phyloP scores from a whole-genome alignment of 1,140 invertebrate species.

The Tyrophagus putrescentiae region DNA sequence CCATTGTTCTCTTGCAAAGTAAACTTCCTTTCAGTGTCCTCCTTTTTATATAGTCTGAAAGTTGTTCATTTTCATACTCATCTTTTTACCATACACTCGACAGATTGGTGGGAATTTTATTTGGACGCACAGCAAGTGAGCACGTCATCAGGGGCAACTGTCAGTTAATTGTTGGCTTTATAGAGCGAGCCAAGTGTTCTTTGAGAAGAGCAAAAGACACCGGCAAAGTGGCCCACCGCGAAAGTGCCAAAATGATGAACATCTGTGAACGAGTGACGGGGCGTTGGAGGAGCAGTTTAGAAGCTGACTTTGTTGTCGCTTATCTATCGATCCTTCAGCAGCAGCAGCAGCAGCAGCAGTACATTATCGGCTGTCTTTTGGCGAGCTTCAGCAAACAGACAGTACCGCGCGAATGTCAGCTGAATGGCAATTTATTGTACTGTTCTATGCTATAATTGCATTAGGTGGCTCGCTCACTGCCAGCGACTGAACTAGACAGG shows the following conservation, averaged over 20 bases:
- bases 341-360: not conserved
- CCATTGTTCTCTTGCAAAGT: too few relatives aligned
- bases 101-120: constrained; percentile 6
- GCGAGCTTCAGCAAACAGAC: too few relatives aligned
- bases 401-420: too few relatives aligned
- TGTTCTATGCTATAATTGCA: not conserved
- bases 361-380: too few relatives aligned
- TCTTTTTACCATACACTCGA: not conserved
- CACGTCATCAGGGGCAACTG: not conserved
- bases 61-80: not conserved
- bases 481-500: not conserved
- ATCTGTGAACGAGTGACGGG: not conserved
- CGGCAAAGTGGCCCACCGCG: not conserved
- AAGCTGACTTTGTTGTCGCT: not conserved
- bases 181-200: not conserved
- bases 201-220: not conserved
- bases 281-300: not conserved
- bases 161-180: constrained; percentile 1
- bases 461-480: not conserved
- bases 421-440: not conserved
- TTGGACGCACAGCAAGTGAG: not conserved
- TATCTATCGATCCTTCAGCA: not conserved
- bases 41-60: not conserved
- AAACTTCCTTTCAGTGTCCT: not conserved
- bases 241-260: constrained; percentile 13